Base-by-base conservation (phyloP, 2,113 vertebrate species). In the Turdus rufiventris region DNA sequence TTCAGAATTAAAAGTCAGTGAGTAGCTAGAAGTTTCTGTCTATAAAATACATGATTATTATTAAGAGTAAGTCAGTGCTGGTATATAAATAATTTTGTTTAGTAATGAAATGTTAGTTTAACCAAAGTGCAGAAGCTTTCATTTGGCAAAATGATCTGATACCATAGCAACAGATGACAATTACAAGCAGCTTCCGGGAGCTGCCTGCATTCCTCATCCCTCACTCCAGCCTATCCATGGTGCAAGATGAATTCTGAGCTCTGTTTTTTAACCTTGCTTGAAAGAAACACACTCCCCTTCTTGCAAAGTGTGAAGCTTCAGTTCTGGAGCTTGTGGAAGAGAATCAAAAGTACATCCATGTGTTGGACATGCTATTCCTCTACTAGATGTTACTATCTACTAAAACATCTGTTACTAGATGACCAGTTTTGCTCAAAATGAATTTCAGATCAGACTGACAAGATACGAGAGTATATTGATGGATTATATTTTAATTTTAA, bases 111-210 rank as follows among this genome's bases (percentile, higher is more conserved):
- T 54, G 56, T 82, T 91, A 47, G 42, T 89, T 82, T 76, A 88
- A 68, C 31, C 85, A 14, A 91, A 85, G 74, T 62, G 33, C 74
- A 48, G 66, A 66, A 83, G 47, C 63, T 79, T 77, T 34, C 47
- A 60, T 83, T 89, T 91, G 47, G 71, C 66, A 91, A 83, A 88
- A 36, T 23, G 21, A 85, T 70, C 13, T 29, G 74, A 66, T 92
- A 58, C 71, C 67, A 88, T 85, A 89, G 91, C 91, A 95, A 92
- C 91, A 58, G 71, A 58, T 79, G 54, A 61, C 66, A 82, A 73
- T 51, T 63, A 31, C 47, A 61, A 16, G 61, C 72, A 76, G 53
- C 74, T 91, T 61, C 45, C 0, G 3, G 84, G 66, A 47, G 58
- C 10, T 96, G 90, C 63, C 62, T 50, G 6, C 78, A 15, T 85